A percentile compares a stretch with the other conserved stretches of the same genome.
Conservation (phyloP, 2,113 vertebrate species). For the Xenopus borealis region DNA sequence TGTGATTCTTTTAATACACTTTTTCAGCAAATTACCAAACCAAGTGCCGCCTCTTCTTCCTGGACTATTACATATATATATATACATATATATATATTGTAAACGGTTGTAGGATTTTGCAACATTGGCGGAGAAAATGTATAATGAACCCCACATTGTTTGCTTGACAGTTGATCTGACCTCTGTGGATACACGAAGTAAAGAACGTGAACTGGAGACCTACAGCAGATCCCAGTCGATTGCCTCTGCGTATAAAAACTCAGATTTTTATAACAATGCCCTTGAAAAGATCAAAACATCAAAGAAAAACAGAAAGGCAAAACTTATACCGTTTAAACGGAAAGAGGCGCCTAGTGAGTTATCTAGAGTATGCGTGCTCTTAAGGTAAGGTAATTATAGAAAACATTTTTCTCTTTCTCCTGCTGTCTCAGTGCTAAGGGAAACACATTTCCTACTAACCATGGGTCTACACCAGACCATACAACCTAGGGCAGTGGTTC, state of each 20-base stretch:
- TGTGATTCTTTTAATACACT: too few species aligned
- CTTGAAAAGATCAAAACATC: slow-evolving; percentile 67
- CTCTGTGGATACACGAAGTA: slow-evolving; percentile 88
- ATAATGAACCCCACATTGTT: background rate
- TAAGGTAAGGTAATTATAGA: slow-evolving; percentile 68
- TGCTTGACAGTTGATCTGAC: slow-evolving; percentile 83
- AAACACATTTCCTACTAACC: too few species aligned
- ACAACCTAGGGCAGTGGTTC: too few species aligned
- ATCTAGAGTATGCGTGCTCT: slow-evolving; percentile 75
- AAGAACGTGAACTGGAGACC: slow-evolving; percentile 82
- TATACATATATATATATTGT: too few species aligned
- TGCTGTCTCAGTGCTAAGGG: too few species aligned
- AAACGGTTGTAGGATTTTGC: background rate
- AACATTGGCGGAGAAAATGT: background rate
- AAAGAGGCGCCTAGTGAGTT: slow-evolving; percentile 75
- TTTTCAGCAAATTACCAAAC: too few species aligned
- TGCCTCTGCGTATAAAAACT: slow-evolving; percentile 73
- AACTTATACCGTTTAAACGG: slow-evolving; percentile 84
- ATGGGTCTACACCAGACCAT: too few species aligned
- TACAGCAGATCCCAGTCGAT: slow-evolving; percentile 82
- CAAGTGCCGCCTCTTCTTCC: too few species aligned
- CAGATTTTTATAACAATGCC: slow-evolving; percentile 68
- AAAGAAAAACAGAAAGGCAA: slow-evolving; percentile 62
- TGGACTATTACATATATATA: too few species aligned
- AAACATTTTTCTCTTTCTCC: too few species aligned